A percentile compares a stretch with the other conserved stretches of the same genome.
phyloP scores from a whole-genome alignment of 2,888 invertebrate species.

The Megalurothrips usitatus region DNA sequence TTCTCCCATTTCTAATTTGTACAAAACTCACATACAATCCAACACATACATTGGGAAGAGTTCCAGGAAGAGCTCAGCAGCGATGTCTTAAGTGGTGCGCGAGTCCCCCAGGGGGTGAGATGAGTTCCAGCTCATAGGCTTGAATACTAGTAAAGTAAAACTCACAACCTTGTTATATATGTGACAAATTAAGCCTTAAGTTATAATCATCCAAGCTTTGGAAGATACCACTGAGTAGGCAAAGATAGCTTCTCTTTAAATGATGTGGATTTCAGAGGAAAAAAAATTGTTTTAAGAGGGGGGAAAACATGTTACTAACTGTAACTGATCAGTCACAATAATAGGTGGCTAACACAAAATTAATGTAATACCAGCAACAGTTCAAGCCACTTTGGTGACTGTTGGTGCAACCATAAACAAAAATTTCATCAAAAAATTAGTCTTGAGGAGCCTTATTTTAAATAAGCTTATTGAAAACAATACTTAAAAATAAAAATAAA shows the following conservation, averaged over 20 bases:
- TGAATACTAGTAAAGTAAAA: slow-evolving; percentile 17
- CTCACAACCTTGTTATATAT: slow-evolving; percentile 4
- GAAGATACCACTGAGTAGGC: neutral
- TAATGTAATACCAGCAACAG: too few relatives aligned
- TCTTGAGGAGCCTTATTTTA: slow-evolving; percentile 14
- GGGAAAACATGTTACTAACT: neutral
- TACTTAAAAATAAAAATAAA: neutral
- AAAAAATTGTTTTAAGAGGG: neutral
- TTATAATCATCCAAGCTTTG: neutral
- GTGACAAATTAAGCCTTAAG: neutral
- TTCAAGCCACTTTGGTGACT: too few relatives aligned
- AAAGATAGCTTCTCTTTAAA: neutral
- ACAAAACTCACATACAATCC: slow-evolving; percentile 26
- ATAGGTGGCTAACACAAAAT: too few relatives aligned
- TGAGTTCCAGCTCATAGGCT: slow-evolving; percentile 14
- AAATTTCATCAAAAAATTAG: too few relatives aligned
- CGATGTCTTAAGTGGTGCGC: slow-evolving; percentile 22
- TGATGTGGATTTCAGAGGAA: neutral
- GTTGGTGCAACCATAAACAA: too few relatives aligned
- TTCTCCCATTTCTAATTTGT: neutral
- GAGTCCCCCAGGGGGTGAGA: slow-evolving; percentile 23
- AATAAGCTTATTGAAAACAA: neutral
- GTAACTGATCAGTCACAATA: neutral
- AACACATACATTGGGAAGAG: slow-evolving; percentile 20
- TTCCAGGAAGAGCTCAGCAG: slow-evolving; percentile 25